phyloP scores from a whole-genome alignment of 2,797 vertebrate genomes.

The Gymnoscopelus braueri region DNA sequence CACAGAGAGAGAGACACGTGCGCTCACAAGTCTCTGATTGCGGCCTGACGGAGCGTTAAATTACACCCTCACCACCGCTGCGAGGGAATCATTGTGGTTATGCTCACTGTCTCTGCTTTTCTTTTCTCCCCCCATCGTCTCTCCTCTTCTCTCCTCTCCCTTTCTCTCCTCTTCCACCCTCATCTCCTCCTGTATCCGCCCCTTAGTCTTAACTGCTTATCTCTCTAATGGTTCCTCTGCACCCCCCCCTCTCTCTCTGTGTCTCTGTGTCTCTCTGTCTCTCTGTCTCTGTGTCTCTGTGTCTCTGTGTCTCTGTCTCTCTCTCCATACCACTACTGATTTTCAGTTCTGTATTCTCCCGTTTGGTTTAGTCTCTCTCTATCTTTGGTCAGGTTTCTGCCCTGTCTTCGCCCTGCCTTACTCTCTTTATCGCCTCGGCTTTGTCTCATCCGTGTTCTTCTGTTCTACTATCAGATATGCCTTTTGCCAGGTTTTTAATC shows the following conservation, averaged over 20 bases:
- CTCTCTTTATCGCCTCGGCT: not conserved
- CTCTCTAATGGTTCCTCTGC: no score
- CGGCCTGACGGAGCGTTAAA: conserved; percentile 76
- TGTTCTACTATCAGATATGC: not conserved
- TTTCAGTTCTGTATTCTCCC: not conserved
- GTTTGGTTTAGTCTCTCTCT: no score
- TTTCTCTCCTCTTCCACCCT: conserved; percentile 23
- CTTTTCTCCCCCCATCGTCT: conserved; percentile 35
- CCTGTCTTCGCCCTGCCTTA: not conserved
- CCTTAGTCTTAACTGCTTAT: no score
- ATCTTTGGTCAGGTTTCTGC: no score
- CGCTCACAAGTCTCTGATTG: conserved; percentile 57
- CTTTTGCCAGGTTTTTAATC: conserved; percentile 15
- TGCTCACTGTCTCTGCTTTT: conserved; percentile 54
- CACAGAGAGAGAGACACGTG: conserved; percentile 13
- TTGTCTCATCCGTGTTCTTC: not conserved
- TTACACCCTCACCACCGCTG: conserved; percentile 72
- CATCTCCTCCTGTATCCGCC: not conserved
- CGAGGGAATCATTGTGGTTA: conserved; percentile 62
- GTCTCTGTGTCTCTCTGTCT: no score
- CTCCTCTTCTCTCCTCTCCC: not conserved
- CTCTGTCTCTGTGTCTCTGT: no score
- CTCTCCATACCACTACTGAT: no score
- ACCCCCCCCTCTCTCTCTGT: no score
- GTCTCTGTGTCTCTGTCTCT: no score